Evolutionary conservation across 2,888 invertebrate species (phyloP), one percentile per base, ranked within the genome.

Genomic region (Iselma pallidipennis): DNA sequence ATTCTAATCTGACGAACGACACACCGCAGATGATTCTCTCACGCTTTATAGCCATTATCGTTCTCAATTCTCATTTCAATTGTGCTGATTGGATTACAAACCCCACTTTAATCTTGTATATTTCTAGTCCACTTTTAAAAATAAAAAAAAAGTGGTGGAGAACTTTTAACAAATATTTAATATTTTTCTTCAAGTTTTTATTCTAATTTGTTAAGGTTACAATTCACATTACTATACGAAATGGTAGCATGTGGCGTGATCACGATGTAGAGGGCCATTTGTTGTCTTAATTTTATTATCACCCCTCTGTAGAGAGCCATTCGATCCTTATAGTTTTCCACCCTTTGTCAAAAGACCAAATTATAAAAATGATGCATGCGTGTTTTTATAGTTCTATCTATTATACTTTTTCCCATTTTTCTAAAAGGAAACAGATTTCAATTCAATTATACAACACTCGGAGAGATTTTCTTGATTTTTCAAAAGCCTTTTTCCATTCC

Each of bases 231-330:
- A 23, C 21, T 23, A 12, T 4, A 45, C 19, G 12, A 45, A 45
- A 42, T 29, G 62, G 58, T 45, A 62, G 76, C 80, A 80, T 80
- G 78, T 80, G 80, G 78, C 76, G 74, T 75, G 75, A 78, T 78
- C 75, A 74, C 72, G 76, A 77, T 71, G 74, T 75, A 74, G 72
- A 73, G 74, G 74, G 76, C 78, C 79, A 80, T 80, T 80, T 78
- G 78, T 77, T 74, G 77, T 74, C 78, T 76, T 80, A 80, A 80
- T 79, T 80, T 77, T 79, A 80, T 80, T 80, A 79, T 71, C 77
- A 74, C 79, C 79, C 80, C 76, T 71, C 74, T 75, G 67, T 56
- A 59, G 49, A 26, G 59, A 50, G 65, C 64, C 64, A 64, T 58
- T 62, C 65, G 59, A 62, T 61, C 59, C 59, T 59, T 45, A 29